phyloP scores from a whole-genome alignment of 2,888 invertebrate species.

The Epicampocera succincta region DNA sequence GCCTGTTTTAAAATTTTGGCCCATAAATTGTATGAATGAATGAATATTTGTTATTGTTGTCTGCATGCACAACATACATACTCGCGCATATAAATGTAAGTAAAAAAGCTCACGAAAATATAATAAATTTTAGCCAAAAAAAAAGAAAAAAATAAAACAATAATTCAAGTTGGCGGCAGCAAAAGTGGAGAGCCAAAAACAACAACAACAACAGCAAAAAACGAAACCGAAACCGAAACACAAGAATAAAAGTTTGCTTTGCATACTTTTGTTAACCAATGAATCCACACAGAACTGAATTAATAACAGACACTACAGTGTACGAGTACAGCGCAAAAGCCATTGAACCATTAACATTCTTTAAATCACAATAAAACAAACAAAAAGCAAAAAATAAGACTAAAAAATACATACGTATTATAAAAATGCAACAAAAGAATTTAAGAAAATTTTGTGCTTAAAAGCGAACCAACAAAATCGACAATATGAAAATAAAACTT shows the following conservation, averaged over 20 bases:
- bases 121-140: conserved; percentile 74
- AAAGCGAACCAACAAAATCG: conserved; percentile 6
- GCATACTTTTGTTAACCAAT: conserved; percentile 48
- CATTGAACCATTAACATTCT: conserved; percentile 62
- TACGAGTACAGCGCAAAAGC: conserved; percentile 51
- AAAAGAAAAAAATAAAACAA: conserved; percentile 75
- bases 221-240: too few species aligned
- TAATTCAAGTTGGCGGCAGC: conserved; percentile 72
- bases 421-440: conserved; percentile 50
- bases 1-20: conserved; percentile 65
- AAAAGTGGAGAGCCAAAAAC: conserved; percentile 33
- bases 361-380: conserved; percentile 20
- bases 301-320: conserved; percentile 50
- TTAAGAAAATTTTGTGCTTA: conserved; percentile 49
- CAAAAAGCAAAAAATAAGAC: too few species aligned
- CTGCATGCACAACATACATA: conserved; percentile 43
- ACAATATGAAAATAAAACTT: conserved; percentile 21
- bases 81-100: conserved; percentile 45
- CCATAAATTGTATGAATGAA: conserved; percentile 68
- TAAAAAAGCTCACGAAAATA: conserved; percentile 67
- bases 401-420: neutral
- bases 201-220: conserved; percentile 24
- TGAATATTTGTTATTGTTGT: conserved; percentile 65
- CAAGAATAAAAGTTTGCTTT: conserved; percentile 47
- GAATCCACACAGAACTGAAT: conserved; percentile 34